Conservation (phyloP, 2,797 vertebrate genomes). For the Hafferia zeledoni region DNA sequence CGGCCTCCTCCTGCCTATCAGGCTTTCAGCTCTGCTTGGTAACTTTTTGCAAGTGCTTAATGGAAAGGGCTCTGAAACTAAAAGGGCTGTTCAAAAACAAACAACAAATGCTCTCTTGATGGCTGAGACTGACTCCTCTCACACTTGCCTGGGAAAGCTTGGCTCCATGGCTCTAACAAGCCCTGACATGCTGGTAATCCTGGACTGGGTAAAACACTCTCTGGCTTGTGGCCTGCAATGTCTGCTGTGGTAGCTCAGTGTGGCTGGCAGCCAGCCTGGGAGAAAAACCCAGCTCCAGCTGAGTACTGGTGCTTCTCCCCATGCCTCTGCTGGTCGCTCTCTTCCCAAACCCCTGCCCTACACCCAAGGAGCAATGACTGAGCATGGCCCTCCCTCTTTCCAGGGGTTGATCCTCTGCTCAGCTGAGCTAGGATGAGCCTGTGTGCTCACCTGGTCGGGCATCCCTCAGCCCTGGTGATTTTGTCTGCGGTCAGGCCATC, state of each 20-base stretch:
- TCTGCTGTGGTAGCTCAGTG: neutral
- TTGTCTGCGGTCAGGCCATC: conserved; percentile 93
- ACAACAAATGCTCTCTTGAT: neutral
- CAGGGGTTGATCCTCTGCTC: neutral
- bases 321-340: neutral
- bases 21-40: neutral
- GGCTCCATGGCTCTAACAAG: neutral
- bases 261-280: neutral
- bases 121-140: neutral
- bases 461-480: conserved; percentile 83
- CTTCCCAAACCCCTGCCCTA: neutral
- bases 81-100: neutral
- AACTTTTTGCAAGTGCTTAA: neutral
- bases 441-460: conserved; percentile 85
- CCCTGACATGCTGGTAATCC: neutral
- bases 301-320: neutral
- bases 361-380: neutral
- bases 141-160: neutral
- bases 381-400: neutral
- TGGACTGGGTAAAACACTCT: conserved; percentile 8
- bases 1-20: neutral
- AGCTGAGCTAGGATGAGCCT: rapidly evolving
- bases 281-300: neutral
- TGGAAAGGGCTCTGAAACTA: neutral
- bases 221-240: neutral